Evolutionary conservation across 2,888 invertebrate genomes (phyloP).

Genomic region (Oxytorus armatus): DNA sequence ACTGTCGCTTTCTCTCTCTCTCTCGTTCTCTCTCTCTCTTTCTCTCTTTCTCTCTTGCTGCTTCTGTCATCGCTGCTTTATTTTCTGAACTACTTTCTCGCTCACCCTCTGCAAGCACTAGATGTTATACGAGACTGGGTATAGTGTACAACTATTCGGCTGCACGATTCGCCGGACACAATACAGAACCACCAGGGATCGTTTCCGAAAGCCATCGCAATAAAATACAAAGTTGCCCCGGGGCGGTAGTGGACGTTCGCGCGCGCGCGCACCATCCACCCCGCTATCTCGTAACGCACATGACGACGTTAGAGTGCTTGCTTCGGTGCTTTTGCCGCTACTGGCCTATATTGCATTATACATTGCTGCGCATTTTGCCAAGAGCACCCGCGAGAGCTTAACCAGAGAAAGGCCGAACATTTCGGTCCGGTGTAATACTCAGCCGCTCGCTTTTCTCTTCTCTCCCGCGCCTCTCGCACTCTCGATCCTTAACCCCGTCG

Average conservation of each 20-base stretch:
- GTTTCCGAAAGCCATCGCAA: slow-evolving; percentile 69
- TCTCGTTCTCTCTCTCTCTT: slow-evolving; percentile 1
- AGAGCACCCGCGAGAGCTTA: slow-evolving; percentile 63
- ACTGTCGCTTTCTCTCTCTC: background rate
- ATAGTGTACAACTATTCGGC: slow-evolving; percentile 44
- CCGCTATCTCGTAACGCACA: slow-evolving; percentile 53
- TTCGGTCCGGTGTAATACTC: slow-evolving; percentile 62
- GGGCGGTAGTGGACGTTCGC: slow-evolving; percentile 47
- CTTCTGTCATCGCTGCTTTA: slow-evolving; percentile 55
- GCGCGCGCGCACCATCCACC: background rate
- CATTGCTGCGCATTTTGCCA: slow-evolving; percentile 63
- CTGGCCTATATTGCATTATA: slow-evolving; percentile 66
- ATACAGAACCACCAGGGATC: slow-evolving; percentile 66
- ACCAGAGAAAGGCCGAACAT: slow-evolving; percentile 64
- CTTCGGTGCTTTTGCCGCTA: slow-evolving; percentile 46
- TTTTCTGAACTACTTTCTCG: slow-evolving; percentile 44
- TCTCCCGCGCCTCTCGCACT: slow-evolving; percentile 9
- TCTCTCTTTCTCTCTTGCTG: slow-evolving; percentile 4
- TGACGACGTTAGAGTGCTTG: slow-evolving; percentile 44
- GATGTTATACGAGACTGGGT: slow-evolving; percentile 46
- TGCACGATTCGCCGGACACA: slow-evolving; percentile 62
- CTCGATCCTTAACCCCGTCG: slow-evolving; percentile 15
- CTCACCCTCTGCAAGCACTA: slow-evolving; percentile 1
- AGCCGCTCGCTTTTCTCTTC: slow-evolving; percentile 45
- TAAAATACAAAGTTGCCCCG: slow-evolving; percentile 69